Evolutionary conservation across 1,140 invertebrate genomes (phyloP).

Genomic region (Liolophura sinensis): DNA sequence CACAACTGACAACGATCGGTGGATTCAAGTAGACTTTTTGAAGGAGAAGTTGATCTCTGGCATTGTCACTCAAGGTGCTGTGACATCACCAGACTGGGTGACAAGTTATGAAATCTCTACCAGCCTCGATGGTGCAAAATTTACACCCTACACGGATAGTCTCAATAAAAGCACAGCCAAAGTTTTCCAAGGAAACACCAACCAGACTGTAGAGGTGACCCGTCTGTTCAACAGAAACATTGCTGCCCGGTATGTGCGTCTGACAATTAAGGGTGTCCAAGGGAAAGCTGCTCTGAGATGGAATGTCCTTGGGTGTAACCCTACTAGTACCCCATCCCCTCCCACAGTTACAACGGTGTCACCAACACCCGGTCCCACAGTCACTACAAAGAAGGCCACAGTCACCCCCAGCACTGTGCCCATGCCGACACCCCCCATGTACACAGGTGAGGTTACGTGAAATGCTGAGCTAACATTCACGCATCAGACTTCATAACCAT

Average conservation of each 20-base stretch:
- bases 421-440: background rate
- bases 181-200: constrained; percentile 21
- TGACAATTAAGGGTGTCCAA: constrained; percentile 18
- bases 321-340: no score
- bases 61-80: constrained; percentile 51
- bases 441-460: background rate
- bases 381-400: background rate
- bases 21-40: constrained; percentile 48
- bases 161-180: constrained; percentile 13
- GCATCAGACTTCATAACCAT: no score
- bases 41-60: constrained; percentile 49
- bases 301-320: constrained; percentile 28
- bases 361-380: background rate
- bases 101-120: constrained; percentile 43
- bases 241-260: constrained; percentile 26
- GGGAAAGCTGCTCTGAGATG: constrained; percentile 27
- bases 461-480: background rate
- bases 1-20: constrained; percentile 19
- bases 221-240: constrained; percentile 31
- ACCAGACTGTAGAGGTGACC: constrained; percentile 15
- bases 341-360: background rate
- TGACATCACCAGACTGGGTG: constrained; percentile 43
- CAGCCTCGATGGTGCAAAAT: constrained; percentile 43
- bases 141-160: constrained; percentile 22
- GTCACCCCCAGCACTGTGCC: background rate